Evolutionary conservation across 2,797 vertebrate genomes (phyloP).

Genomic region (Xiphophorus birchmanni): DNA sequence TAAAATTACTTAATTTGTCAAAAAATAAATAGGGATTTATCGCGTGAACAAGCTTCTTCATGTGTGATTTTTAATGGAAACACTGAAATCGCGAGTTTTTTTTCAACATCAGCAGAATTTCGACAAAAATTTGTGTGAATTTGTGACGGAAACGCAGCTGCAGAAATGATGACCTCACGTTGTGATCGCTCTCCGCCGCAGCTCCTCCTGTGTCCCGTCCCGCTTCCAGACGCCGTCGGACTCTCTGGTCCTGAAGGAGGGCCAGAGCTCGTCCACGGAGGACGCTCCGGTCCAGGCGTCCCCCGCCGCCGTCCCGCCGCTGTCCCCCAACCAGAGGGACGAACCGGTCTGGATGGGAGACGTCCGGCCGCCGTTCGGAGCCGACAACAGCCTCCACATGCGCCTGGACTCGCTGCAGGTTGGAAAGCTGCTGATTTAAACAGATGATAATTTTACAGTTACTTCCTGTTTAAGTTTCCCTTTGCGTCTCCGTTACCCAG

Average conservation of each 20-base stretch:
- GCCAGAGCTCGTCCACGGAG: constrained; percentile 80
- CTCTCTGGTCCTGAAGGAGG: constrained; percentile 87
- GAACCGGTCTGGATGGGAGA: constrained; percentile 44
- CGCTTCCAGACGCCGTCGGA: constrained; percentile 91
- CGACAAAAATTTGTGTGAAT: no score
- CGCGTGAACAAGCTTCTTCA: no score
- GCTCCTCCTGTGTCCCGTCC: constrained; percentile 88
- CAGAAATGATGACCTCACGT: no score
- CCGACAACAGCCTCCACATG: constrained; percentile 78
- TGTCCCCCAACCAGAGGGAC: constrained; percentile 53
- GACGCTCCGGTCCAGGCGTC: constrained; percentile 74
- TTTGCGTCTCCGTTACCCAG: constrained; percentile 66
- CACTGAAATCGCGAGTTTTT: no score
- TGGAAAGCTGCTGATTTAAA: neutral
- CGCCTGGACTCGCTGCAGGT: constrained; percentile 84
- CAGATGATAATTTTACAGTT: neutral
- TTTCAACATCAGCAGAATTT: no score
- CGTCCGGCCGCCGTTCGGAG: constrained; percentile 72
- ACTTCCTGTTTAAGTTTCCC: neutral
- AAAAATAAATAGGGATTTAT: no score
- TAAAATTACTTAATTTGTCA: no score
- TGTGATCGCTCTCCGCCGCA: constrained; percentile 47
- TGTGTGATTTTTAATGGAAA: no score
- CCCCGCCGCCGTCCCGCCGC: constrained; percentile 62
- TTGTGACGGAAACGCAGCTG: no score